Percentiles rank a stretch among this genome's conserved stretches.
These are phyloP conservation scores for Dipodomys merriami DNA, from an alignment of 2,113 vertebrate species.

Conservation along the genomic window DNA sequence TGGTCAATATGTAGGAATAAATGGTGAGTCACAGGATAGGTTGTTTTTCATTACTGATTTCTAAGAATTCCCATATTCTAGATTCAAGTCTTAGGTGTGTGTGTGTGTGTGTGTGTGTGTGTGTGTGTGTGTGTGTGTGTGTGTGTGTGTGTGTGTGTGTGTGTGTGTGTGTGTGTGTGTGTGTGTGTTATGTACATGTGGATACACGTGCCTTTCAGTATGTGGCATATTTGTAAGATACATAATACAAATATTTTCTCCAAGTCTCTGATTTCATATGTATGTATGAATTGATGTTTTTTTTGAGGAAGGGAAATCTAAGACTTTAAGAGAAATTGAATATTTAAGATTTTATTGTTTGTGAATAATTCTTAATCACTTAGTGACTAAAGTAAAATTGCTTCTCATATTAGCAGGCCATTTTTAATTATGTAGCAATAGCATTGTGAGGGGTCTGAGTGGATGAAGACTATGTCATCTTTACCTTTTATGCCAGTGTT, in stretches of 20 bases:
- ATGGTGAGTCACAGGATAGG: neutral
- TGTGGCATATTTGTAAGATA: neutral
- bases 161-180: neutral
- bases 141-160: neutral
- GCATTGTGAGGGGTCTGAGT: neutral
- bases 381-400: conserved; percentile 1
- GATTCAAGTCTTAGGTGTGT: neutral
- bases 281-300: neutral
- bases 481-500: neutral
- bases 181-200: neutral
- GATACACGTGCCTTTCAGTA: neutral
- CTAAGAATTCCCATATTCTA: neutral
- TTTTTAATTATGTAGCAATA: neutral
- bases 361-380: conserved; percentile 34
- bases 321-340: neutral
- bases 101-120: neutral
- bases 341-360: neutral
- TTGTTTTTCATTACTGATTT: neutral
- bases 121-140: neutral
- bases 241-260: neutral
- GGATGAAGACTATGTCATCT: neutral
- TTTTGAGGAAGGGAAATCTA: neutral
- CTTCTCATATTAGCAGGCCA: neutral
- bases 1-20: neutral
- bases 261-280: neutral